Base-by-base conservation (phyloP, 2,797 vertebrate genomes). In the Diceros bicornis region DNA sequence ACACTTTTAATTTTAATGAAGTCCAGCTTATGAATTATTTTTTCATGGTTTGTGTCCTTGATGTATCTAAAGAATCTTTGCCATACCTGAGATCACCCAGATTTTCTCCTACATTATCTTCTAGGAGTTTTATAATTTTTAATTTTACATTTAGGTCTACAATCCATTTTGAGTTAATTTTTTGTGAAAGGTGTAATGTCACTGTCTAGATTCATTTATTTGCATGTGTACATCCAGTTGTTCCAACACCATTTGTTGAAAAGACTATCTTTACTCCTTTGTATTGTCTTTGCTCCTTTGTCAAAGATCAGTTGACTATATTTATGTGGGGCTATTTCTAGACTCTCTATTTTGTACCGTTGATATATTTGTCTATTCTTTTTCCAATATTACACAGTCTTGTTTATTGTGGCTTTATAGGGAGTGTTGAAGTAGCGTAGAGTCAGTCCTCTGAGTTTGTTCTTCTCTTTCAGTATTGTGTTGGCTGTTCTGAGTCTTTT, bases 41-140 rank as follows among this genome's bases (percentile, higher is more conserved):
- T 52, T 82, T 32, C 27, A 55, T 55, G 17, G 55, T 20, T 72
- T 61, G 11, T 72, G 21, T 0, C 20, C 62, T 81, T 44, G 44
- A 7, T 64, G 2, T 44, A 72, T 71, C 75, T 41, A 50, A 59
- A 84, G 89, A 83, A n/a, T 69, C 32, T 55, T 57, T 41, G 37
- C 23, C 77, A 64, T 50, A 21, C 29, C 25, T 32, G 47, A 72
- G 52, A 32, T 85, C 55, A 94, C 44, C 37, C 74, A 41, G 44
- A 72, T 57, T 93, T 96, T 91, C 12, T 69, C 8, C 13, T 75
- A 27, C 71, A 18, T 69, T 75, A 68, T 83, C 14, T 88, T 94
- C 52, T 44, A 91, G 37, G 41, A 23, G 17, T 87, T 91, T 79
- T 37, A 50, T 14, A 59, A 47, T 69, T 55, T 89, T 75, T 18